Base-by-base conservation (phyloP, 2,888 invertebrate species). In the Cylindroiulus punctatus region DNA sequence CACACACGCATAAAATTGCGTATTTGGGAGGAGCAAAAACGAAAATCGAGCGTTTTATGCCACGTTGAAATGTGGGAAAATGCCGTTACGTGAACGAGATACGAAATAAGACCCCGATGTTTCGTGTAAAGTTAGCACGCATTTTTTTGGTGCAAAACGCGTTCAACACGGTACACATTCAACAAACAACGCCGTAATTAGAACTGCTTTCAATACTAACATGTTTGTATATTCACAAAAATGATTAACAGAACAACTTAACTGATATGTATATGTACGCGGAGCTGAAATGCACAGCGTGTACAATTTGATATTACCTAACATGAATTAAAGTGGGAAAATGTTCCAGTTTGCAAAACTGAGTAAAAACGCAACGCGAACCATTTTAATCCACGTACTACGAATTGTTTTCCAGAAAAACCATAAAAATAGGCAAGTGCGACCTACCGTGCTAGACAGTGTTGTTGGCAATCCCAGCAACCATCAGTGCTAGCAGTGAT, bases 41-140 rank as follows among this genome's bases (percentile, higher is more conserved):
- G 57, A 22, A 57, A 57, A 57, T 57, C 57, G 57, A 57, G 57
- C n/a, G 22, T 57, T 57, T 57, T 22, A 57, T 22, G 57, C 57
- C 22, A 57, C 7, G 57, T 57, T 57, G 22, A 57, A 2, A 52
- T 52, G 52, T 19, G 52, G 19, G 52, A 52, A 57, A 57, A 57
- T 57, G 57, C 22, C 4, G n/a, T 57, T 57, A 57, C 22, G 57
- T 57, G 57, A 57, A 57, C 22, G 57, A 57, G 22, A 22, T 57
- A 22, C 57, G 57, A 57, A 57, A 57, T 57, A 57, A 57, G 57
- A 19, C 52, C 52, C n/a, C 12, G 47, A 19, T 57, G 10, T 57
- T 57, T n/a, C n/a, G n/a, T 0, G 19, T n/a, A 57, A 57, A 22
- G n/a, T n/a, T n/a, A 57, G 22, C 22, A 7, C n/a, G 22, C 4